A percentile compares a stretch with the other conserved stretches of the same genome.
Conservation (phyloP, 2,113 vertebrate species). For the Tachysurus vachellii region DNA sequence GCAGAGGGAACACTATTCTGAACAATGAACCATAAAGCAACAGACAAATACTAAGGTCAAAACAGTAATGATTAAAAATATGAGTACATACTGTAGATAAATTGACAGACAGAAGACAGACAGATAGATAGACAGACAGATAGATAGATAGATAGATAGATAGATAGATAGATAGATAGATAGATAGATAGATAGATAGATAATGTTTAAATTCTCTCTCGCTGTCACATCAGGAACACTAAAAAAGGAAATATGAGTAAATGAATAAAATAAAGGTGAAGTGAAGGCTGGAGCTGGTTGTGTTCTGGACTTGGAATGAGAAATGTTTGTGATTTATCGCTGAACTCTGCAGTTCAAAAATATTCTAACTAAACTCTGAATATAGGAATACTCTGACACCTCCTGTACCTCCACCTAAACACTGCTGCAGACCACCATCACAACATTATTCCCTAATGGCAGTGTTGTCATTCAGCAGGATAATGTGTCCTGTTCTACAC, state of each 20-base stretch:
- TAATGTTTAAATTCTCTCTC: too few relatives aligned
- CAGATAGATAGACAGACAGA: not conserved
- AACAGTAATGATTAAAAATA: not conserved
- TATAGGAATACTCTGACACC: too few relatives aligned
- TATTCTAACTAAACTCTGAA: too few relatives aligned
- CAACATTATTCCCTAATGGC: too few relatives aligned
- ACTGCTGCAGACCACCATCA: too few relatives aligned
- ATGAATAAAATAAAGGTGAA: not conserved
- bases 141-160: conserved; percentile 52
- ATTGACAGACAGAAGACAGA: too few relatives aligned
- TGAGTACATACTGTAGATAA: too few relatives aligned
- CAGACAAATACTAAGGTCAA: not conserved
- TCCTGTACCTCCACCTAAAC: too few relatives aligned
- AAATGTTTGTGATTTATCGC: not conserved
- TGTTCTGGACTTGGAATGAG: not conserved
- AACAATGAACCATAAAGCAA: not conserved
- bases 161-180: not conserved
- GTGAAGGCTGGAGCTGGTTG: not conserved
- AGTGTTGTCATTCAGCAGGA: too few relatives aligned
- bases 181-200: too few relatives aligned
- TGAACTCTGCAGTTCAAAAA: not conserved
- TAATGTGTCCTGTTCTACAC: too few relatives aligned
- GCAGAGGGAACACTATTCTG: not conserved
- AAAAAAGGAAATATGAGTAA: not conserved
- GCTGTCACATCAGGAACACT: too few relatives aligned